A percentile compares a stretch with the other conserved stretches of the same genome.
phyloP scores from a whole-genome alignment of 2,888 invertebrate species.

The Volucella bombylans region DNA sequence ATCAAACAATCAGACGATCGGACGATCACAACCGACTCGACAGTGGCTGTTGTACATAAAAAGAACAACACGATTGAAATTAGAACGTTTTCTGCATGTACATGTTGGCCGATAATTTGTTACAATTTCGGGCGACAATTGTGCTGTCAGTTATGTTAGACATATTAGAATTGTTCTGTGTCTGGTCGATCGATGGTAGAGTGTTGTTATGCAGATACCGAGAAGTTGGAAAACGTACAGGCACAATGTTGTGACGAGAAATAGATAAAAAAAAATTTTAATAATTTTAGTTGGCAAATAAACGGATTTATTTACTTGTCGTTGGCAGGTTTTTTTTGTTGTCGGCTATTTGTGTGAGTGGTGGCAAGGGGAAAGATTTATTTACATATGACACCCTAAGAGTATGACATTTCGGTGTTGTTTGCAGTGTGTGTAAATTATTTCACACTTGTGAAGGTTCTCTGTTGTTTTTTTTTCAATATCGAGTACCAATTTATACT shows the following conservation, averaged over 20 bases:
- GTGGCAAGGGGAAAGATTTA: background rate
- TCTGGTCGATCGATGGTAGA: constrained; percentile 10
- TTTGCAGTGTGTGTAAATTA: constrained; percentile 9
- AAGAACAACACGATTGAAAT: constrained; percentile 27
- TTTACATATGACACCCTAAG: constrained; percentile 40
- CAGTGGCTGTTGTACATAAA: constrained; percentile 9
- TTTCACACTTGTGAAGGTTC: constrained; percentile 26
- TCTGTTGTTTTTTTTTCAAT: background rate
- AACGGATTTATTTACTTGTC: constrained; percentile 55
- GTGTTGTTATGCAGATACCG: constrained; percentile 47
- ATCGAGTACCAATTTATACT: background rate
- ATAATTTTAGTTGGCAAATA: constrained; percentile 50
- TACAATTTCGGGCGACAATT: constrained; percentile 72
- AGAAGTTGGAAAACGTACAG: constrained; percentile 1
- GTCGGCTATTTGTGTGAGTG: background rate
- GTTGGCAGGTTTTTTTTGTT: constrained; percentile 6
- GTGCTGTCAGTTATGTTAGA: constrained; percentile 60
- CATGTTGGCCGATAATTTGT: constrained; percentile 70
- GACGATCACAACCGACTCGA: too few relatives aligned
- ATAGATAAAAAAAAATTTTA: constrained; percentile 16
- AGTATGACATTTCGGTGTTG: constrained; percentile 15
- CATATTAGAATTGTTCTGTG: constrained; percentile 66
- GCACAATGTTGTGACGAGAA: background rate
- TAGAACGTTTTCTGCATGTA: constrained; percentile 67
- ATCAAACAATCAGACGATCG: background rate